phyloP scores from a whole-genome alignment of 2,888 invertebrate genomes.

The Cyrtodaria siliqua region DNA sequence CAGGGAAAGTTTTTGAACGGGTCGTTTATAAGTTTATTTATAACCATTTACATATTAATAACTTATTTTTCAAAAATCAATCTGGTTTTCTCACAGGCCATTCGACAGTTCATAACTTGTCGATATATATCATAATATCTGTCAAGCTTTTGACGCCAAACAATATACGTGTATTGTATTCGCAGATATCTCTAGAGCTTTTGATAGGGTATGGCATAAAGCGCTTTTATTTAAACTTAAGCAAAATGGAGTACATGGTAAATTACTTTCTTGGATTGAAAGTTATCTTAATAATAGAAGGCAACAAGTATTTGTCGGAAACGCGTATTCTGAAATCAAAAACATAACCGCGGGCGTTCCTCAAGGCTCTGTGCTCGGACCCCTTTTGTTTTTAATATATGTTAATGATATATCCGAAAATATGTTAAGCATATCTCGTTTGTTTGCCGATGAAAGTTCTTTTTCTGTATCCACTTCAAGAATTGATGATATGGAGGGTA shows the following conservation, averaged over 20 bases:
- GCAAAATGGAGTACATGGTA: slow-evolving; percentile 31
- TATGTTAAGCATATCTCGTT: slow-evolving; percentile 16
- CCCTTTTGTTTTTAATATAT: slow-evolving; percentile 29
- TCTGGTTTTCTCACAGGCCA: too few relatives aligned
- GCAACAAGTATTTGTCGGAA: too few relatives aligned
- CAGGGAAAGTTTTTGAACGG: too few relatives aligned
- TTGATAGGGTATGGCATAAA: slow-evolving; percentile 53
- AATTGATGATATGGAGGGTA: slow-evolving; percentile 8
- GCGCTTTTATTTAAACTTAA: slow-evolving; percentile 45
- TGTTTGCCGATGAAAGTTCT: slow-evolving; percentile 45
- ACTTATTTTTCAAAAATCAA: too few relatives aligned
- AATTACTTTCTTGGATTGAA: too few relatives aligned
- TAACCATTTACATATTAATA: too few relatives aligned
- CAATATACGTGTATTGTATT: slow-evolving; percentile 33
- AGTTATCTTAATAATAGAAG: too few relatives aligned
- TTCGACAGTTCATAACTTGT: too few relatives aligned
- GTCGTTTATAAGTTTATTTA: too few relatives aligned
- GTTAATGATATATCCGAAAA: slow-evolving; percentile 40
- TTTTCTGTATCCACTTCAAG: slow-evolving; percentile 18
- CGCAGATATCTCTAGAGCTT: slow-evolving; percentile 37
- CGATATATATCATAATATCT: too few relatives aligned
- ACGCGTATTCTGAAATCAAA: neutral
- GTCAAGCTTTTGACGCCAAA: slow-evolving; percentile 2
- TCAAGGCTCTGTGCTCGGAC: slow-evolving; percentile 36
- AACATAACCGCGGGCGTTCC: slow-evolving; percentile 13